Conservation (phyloP, 2,113 vertebrate genomes). For the Taxidea taxus region DNA sequence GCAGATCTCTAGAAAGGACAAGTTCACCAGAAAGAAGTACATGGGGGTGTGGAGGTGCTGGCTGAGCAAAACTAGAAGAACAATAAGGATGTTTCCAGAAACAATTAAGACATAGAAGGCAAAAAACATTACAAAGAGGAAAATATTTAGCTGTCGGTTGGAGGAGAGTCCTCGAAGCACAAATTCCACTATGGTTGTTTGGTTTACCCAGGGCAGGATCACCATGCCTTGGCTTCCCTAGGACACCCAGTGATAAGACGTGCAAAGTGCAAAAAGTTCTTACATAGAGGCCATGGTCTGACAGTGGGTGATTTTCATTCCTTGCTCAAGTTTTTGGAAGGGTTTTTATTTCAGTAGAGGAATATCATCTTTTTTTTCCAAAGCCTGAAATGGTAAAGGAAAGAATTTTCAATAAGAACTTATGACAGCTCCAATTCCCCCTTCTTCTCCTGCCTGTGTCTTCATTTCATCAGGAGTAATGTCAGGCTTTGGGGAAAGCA, state of each 20-base stretch:
- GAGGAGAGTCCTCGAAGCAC: slow-evolving; percentile 68
- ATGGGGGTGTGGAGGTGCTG: slow-evolving; percentile 61
- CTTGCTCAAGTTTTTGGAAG: neutral
- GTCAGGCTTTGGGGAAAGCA: neutral
- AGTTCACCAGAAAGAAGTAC: slow-evolving; percentile 70
- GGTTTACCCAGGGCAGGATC: slow-evolving; percentile 22
- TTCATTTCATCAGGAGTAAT: neutral
- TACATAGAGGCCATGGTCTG: neutral
- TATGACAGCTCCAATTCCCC: neutral
- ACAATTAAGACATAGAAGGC: slow-evolving; percentile 59
- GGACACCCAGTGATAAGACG: neutral
- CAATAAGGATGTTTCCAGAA: slow-evolving; percentile 64
- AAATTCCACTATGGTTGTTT: slow-evolving; percentile 46
- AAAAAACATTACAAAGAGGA: slow-evolving; percentile 55
- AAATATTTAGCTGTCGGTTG: slow-evolving; percentile 36
- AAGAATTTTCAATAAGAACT: neutral
- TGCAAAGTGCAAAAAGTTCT: neutral
- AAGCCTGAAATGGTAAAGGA: slow-evolving; percentile 3
- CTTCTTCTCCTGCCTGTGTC: neutral
- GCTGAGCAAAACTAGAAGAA: slow-evolving; percentile 58
- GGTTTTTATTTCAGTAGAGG: neutral
- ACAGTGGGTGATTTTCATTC: neutral
- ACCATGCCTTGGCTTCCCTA: slow-evolving; percentile 1
- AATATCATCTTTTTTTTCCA: neutral
- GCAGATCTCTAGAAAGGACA: slow-evolving; percentile 69